phyloP scores from a whole-genome alignment of 2,797 vertebrate species.

The Molothrus aeneus region DNA sequence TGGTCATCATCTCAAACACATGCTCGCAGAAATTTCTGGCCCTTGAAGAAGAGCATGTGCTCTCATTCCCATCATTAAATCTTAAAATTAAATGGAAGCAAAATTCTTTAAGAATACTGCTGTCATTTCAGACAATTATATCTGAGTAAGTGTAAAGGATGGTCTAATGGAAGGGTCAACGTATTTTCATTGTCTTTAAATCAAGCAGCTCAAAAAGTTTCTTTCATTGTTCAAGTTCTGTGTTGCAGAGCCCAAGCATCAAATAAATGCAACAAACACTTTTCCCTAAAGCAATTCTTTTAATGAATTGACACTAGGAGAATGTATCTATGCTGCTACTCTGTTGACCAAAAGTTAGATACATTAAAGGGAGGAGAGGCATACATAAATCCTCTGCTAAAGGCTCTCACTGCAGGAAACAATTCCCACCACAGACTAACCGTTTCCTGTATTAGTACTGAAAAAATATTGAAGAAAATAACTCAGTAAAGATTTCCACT shows the following conservation, averaged over 20 bases:
- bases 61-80: not conserved
- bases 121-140: not conserved
- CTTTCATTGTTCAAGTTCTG: not conserved
- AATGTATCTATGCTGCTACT: not conserved
- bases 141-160: not conserved
- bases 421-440: not conserved
- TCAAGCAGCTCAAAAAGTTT: not conserved
- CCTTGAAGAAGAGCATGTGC: not conserved
- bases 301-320: not conserved
- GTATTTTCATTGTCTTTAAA: not conserved
- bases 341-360: not conserved
- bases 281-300: not conserved
- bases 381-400: not conserved
- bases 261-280: not conserved
- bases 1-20: not conserved
- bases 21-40: rapidly evolving
- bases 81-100: not conserved
- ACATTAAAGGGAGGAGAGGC: not conserved
- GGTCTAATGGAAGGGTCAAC: not conserved
- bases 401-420: not conserved
- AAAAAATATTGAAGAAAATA: slow-evolving; percentile 45
- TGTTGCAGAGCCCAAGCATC: not conserved
- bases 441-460: not conserved
- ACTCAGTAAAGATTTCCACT: not conserved
- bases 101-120: not conserved